phyloP scores from a whole-genome alignment of 2,888 invertebrate genomes.

The Drosophila seclusa region DNA sequence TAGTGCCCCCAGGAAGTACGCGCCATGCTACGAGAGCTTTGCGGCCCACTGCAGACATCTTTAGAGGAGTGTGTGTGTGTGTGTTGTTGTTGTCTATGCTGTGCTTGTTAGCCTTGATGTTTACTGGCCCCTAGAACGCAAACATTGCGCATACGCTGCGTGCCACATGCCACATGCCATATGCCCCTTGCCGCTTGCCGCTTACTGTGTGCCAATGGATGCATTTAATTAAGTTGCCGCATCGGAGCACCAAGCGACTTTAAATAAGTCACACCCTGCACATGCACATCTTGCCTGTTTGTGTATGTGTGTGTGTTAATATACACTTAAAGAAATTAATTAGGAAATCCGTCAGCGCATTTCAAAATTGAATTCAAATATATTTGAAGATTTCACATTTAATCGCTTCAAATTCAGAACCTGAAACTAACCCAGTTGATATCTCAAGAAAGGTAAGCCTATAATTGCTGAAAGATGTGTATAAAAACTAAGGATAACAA shows the following conservation, averaged over 20 bases:
- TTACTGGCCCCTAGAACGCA: constrained; percentile 37
- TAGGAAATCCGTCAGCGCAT: not conserved
- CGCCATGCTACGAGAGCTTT: constrained; percentile 34
- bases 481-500: not conserved
- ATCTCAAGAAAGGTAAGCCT: not conserved
- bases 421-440: not conserved
- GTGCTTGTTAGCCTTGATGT: constrained; percentile 48
- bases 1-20: constrained; percentile 25
- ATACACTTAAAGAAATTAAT: not conserved
- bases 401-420: not conserved
- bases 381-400: not conserved
- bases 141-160: constrained; percentile 61
- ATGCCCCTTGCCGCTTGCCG: not conserved
- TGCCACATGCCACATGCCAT: constrained; percentile 23
- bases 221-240: constrained; percentile 64
- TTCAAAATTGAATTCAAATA: not conserved
- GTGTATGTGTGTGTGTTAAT: constrained; percentile 8
- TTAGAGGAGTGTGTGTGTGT: constrained; percentile 9
- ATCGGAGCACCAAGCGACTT: constrained; percentile 30
- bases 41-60: constrained; percentile 29
- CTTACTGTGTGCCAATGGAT: constrained; percentile 27
- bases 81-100: constrained; percentile 16
- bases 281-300: constrained; percentile 1
- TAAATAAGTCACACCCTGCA: constrained; percentile 43
- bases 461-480: not conserved